phyloP scores from a whole-genome alignment of 2,888 invertebrate species.

The Cerastoderma edule region DNA sequence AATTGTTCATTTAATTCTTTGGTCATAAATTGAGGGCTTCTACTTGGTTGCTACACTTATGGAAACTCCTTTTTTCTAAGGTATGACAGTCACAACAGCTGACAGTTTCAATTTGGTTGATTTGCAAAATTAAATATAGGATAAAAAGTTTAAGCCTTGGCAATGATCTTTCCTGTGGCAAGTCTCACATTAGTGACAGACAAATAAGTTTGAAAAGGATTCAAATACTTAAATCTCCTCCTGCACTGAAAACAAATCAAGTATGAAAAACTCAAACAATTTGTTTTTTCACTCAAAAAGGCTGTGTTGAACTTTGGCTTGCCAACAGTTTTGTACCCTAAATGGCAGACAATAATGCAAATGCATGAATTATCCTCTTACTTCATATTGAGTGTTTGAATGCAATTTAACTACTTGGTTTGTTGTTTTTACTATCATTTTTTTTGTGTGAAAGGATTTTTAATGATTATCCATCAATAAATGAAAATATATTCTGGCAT shows the following conservation, averaged over 20 bases:
- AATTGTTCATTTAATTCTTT: too few species aligned
- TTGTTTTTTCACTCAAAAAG: conserved; percentile 39
- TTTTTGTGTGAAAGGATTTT: too few species aligned
- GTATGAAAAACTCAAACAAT: conserved; percentile 41
- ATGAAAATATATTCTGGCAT: too few species aligned
- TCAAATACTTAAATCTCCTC: conserved; percentile 42
- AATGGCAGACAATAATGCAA: conserved; percentile 39
- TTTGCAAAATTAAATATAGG: background rate
- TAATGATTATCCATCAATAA: too few species aligned
- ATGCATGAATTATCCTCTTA: conserved; percentile 23
- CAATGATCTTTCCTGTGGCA: conserved; percentile 2
- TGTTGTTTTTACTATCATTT: too few species aligned
- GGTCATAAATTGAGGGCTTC: too few species aligned
- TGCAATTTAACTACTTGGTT: too few species aligned
- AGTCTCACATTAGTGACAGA: conserved; percentile 47
- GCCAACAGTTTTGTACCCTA: conserved; percentile 40
- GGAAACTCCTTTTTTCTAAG: too few species aligned
- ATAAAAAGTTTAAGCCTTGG: background rate
- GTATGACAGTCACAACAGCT: too few species aligned
- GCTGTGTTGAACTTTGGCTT: conserved; percentile 35
- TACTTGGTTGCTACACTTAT: too few species aligned
- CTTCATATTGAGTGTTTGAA: too few species aligned
- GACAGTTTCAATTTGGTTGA: too few species aligned
- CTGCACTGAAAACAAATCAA: conserved; percentile 46
- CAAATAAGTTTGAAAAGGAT: conserved; percentile 44